Evolutionary conservation across 2,113 vertebrate species (phyloP).

Genomic region (Tringa solitaria): DNA sequence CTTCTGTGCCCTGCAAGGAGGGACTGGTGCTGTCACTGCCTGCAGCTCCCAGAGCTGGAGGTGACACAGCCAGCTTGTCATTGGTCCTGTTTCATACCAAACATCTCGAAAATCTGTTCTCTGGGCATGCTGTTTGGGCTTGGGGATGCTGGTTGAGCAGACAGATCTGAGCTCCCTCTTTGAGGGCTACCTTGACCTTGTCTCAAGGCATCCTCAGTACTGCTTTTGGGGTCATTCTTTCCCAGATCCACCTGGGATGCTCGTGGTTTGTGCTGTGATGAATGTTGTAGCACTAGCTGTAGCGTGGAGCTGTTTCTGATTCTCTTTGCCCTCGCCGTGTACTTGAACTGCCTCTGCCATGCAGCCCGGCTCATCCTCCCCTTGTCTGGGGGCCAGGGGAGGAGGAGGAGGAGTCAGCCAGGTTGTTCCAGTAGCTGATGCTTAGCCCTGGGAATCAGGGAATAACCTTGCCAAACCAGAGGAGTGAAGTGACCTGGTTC

Average conservation of each 20-base stretch:
- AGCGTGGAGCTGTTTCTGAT: fast-evolving
- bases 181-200: background rate
- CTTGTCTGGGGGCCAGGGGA: background rate
- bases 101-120: background rate
- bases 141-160: background rate
- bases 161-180: background rate
- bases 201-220: background rate
- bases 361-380: background rate
- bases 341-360: background rate
- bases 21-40: background rate
- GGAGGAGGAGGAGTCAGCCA: background rate
- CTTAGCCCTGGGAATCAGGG: background rate
- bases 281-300: too few species aligned
- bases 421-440: background rate
- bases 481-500: background rate
- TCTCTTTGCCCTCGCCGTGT: background rate
- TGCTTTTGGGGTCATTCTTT: background rate
- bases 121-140: background rate
- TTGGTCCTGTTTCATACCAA: background rate
- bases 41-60: background rate
- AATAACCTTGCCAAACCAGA: background rate
- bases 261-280: background rate
- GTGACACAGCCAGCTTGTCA: background rate
- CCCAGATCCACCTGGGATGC: background rate
- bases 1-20: fast-evolving